These are phyloP conservation scores for Melitaea cinxia DNA, from an alignment of 1,140 invertebrate species.

Conservation along the genomic window DNA sequence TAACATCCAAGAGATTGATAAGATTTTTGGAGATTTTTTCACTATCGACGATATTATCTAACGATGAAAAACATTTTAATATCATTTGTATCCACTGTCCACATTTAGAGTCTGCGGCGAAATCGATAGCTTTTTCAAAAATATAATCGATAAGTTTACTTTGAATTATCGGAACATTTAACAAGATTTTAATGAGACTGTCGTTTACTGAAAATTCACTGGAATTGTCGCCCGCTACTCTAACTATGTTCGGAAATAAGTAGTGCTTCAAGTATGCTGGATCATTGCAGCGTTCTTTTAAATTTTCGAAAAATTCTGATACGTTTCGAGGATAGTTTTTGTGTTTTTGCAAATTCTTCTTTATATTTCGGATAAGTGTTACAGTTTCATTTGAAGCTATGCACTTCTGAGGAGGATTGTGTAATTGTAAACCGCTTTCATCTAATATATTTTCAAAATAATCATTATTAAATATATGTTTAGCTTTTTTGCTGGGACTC, in stretches of 20 bases:
- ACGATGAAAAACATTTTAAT: slow-evolving; percentile 66
- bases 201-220: slow-evolving; percentile 53
- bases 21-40: slow-evolving; percentile 64
- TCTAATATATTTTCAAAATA: slow-evolving; percentile 54
- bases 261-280: slow-evolving; percentile 64
- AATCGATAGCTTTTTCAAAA: slow-evolving; percentile 68
- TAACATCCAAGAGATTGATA: slow-evolving; percentile 69
- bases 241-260: slow-evolving; percentile 67
- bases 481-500: slow-evolving; percentile 28
- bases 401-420: slow-evolving; percentile 57
- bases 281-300: slow-evolving; percentile 61
- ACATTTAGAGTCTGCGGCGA: slow-evolving; percentile 61
- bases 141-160: slow-evolving; percentile 67
- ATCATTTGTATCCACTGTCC: slow-evolving; percentile 70
- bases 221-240: slow-evolving; percentile 47
- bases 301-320: slow-evolving; percentile 57
- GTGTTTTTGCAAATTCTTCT: slow-evolving; percentile 69
- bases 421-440: slow-evolving; percentile 63
- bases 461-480: slow-evolving; percentile 44
- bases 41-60: slow-evolving; percentile 56
- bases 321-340: slow-evolving; percentile 71
- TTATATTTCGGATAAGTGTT: slow-evolving; percentile 64
- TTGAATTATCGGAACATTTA: slow-evolving; percentile 68
- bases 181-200: slow-evolving; percentile 70
- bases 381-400: slow-evolving; percentile 53